Percentiles rank a stretch among this genome's conserved stretches.
phyloP scores from a whole-genome alignment of 2,797 vertebrate species.

The Thamnophis elegans region DNA sequence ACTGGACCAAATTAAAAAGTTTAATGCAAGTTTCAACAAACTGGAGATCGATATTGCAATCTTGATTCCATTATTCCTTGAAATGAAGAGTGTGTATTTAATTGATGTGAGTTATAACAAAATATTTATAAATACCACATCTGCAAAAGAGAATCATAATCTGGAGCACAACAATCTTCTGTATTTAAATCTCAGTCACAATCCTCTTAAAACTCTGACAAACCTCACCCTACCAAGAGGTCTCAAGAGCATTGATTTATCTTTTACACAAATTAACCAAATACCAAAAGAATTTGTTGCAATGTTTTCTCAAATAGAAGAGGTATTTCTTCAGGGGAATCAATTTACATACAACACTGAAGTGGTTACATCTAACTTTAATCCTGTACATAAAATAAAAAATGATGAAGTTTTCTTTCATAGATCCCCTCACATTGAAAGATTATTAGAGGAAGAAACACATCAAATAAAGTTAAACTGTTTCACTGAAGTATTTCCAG shows the following conservation, averaged over 20 bases:
- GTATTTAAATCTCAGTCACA: constrained; percentile 62
- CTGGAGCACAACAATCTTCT: constrained; percentile 35
- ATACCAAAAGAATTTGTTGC: constrained; percentile 39
- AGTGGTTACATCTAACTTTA: neutral
- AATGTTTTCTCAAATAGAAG: constrained; percentile 44
- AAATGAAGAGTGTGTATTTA: constrained; percentile 32
- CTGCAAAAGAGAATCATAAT: fast-evolving
- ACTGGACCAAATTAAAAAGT: constrained; percentile 26
- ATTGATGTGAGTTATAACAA: constrained; percentile 50
- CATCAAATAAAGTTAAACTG: constrained; percentile 52
- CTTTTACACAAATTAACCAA: constrained; percentile 58
- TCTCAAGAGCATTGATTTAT: constrained; percentile 55
- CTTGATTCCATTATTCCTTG: neutral
- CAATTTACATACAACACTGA: constrained; percentile 15
- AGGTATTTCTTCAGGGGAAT: constrained; percentile 52
- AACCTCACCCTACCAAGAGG: constrained; percentile 45
- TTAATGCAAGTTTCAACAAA: constrained; percentile 46
- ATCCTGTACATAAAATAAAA: neutral
- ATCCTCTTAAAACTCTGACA: constrained; percentile 58
- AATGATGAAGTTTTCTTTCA: too few relatives aligned
- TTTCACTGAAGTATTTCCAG: constrained; percentile 59
- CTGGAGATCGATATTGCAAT: constrained; percentile 47
- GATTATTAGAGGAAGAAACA: constrained; percentile 30
- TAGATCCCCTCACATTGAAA: constrained; percentile 55
- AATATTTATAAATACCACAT: constrained; percentile 41